Base-by-base conservation (phyloP, 1,140 invertebrate genomes). In the Trypoxylus dichotomus region DNA sequence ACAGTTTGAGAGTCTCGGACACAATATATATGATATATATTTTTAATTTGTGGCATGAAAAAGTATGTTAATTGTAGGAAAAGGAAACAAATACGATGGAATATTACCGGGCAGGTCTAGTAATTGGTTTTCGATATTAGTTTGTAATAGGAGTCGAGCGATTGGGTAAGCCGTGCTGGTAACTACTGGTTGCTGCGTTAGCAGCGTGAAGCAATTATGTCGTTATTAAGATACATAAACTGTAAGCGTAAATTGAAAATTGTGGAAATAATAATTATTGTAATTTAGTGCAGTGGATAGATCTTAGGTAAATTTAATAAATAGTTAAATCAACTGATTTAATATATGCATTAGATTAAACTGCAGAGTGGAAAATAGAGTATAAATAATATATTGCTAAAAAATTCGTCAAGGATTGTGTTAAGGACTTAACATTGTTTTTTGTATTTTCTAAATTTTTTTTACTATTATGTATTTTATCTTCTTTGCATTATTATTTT, bases 61-160 rank as follows among this genome's bases (percentile, higher is more conserved):
- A 58, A 24, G 60, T 68, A 68, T 68, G 60, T 68, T 68, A 68
- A 68, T 68, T 24, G 60, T 68, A 68, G 60, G 60, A 68, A 68
- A 68, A 68, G 60, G 60, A 68, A 68, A 68, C 60, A 68, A 68
- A 27, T 24, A 15, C 24, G 60, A 24, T 68, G 5, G 60, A 68
- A 68, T 68, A 68, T 68, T 68, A 27, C 10, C 60, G 60, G 27
- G 27, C 60, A 29, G 21, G 24, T 24, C 25, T 68, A 68, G 25
- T 68, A 68, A 68, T 68, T 15, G 60, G 27, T 68, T 68, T 68
- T 68, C 60, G 60, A 68, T 68, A 21, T 24, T 19, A 25, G 24
- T 68, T 68, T 68, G 25, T 68, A 24, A 68, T 68, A 13, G 21
- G 5, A 29, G 21, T 24, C 8, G 11, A 68, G 7, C 27, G 21